A percentile compares a stretch with the other conserved stretches of the same genome.
Conservation (phyloP, 2,888 invertebrate species). For the Platycnemis pennipes region DNA sequence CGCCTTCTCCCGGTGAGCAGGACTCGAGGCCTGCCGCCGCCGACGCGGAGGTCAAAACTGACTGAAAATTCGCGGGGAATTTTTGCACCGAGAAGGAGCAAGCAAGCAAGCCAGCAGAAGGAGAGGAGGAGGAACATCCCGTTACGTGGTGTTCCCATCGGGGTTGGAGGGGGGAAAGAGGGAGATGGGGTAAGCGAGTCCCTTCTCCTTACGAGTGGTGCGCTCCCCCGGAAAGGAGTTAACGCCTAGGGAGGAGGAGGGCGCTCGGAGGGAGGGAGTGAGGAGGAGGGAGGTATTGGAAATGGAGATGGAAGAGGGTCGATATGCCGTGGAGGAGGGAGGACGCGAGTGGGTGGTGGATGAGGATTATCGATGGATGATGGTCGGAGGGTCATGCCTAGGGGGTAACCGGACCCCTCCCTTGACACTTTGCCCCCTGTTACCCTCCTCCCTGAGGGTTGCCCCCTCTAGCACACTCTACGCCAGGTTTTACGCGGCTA, state of each 20-base stretch:
- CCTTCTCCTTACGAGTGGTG: neutral
- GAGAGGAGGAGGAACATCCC: slow-evolving; percentile 3
- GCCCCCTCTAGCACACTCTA: neutral
- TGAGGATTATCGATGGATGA: neutral
- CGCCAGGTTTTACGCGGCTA: neutral
- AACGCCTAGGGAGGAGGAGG: neutral
- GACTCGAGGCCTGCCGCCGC: neutral
- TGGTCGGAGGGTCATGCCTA: neutral
- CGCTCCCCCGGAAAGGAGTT: neutral
- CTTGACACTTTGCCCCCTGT: neutral
- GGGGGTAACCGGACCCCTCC: neutral
- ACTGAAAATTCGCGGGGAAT: slow-evolving; percentile 31
- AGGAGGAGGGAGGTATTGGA: neutral
- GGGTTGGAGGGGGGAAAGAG: neutral
- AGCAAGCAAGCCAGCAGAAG: no score
- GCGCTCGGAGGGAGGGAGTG: neutral
- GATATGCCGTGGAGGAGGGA: neutral
- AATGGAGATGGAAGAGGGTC: neutral
- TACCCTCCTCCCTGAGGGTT: neutral
- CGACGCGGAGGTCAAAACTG: neutral
- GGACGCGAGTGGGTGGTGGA: neutral
- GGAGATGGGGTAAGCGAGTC: neutral
- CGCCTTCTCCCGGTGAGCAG: neutral
- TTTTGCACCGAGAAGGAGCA: neutral
- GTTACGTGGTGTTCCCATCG: neutral